These are phyloP conservation scores for Oreonectes daqikongensis DNA, from an alignment of 2,797 vertebrate genomes.

Conservation along the genomic window DNA sequence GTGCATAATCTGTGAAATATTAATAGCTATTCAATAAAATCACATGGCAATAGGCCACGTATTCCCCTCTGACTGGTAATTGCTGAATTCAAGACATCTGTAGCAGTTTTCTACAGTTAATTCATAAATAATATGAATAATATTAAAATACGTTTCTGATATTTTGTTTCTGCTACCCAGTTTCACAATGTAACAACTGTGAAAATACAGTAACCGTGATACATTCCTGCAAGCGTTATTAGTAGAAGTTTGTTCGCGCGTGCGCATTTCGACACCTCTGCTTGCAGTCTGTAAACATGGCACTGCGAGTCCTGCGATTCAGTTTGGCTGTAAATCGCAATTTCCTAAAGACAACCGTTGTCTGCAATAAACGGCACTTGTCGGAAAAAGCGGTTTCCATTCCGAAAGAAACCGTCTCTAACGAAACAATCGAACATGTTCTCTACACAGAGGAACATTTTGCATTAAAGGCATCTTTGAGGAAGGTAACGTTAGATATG, in stretches of 20 bases:
- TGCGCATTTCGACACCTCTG: conserved; percentile 61
- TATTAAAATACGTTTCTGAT: no score
- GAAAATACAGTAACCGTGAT: neutral
- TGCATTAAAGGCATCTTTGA: conserved; percentile 73
- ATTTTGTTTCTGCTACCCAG: no score
- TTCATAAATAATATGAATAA: no score
- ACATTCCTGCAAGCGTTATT: neutral
- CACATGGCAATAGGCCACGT: conserved; percentile 3
- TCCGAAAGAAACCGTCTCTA: conserved; percentile 39
- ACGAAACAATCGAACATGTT: conserved; percentile 56
- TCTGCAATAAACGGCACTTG: conserved; percentile 56
- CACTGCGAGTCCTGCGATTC: conserved; percentile 49
- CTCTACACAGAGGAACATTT: conserved; percentile 72
- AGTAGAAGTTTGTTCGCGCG: conserved; percentile 67
- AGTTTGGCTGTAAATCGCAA: conserved; percentile 36
- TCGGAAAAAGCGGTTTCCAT: conserved; percentile 66
- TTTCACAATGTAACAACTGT: neutral
- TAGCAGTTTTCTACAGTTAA: no score
- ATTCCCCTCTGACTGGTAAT: no score
- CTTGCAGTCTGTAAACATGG: conserved; percentile 63
- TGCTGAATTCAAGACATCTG: no score
- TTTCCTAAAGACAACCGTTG: conserved; percentile 45
- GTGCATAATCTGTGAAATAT: conserved; percentile 13
- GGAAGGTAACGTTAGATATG: conserved; percentile 73
- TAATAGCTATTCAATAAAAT: conserved; percentile 31